Conservation (phyloP, 2,797 vertebrate species). For the Esox masquinongy region DNA sequence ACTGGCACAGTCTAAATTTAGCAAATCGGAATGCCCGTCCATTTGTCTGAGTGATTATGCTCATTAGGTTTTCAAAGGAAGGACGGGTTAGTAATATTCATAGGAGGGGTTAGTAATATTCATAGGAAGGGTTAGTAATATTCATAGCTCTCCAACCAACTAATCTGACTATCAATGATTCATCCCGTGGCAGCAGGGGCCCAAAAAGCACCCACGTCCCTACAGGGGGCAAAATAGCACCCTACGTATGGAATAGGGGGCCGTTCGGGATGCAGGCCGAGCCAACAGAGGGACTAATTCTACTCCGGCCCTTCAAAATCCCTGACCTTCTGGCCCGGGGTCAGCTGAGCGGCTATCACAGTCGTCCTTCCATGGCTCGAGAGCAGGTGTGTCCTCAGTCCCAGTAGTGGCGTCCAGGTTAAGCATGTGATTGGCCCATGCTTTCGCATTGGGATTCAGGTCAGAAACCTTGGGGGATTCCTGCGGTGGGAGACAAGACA, state of each 20-base stretch:
- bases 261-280: not conserved
- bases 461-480: slow-evolving; percentile 97
- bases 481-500: slow-evolving; percentile 59
- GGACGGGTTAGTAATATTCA: not conserved
- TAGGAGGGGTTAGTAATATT: slow-evolving; percentile 28
- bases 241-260: not conserved
- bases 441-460: slow-evolving; percentile 98
- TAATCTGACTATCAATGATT: slow-evolving; percentile 62
- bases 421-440: slow-evolving; percentile 96
- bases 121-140: slow-evolving; percentile 43
- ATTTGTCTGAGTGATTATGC: slow-evolving; percentile 49
- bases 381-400: slow-evolving; percentile 73
- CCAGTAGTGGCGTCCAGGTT: slow-evolving; percentile 86
- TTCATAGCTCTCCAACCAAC: slow-evolving; percentile 45
- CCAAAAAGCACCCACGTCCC: not conserved
- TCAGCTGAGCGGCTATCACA: slow-evolving; percentile 79
- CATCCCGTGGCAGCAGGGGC: slow-evolving; percentile 27
- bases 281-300: not conserved
- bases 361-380: slow-evolving; percentile 86
- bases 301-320: not conserved
- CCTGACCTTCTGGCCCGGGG: slow-evolving; percentile 69
- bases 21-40: slow-evolving; percentile 18
- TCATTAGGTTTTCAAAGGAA: slow-evolving; percentile 30
- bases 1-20: slow-evolving; percentile 30
- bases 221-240: not conserved